Conservation (phyloP, 1,140 invertebrate genomes). For the Druon quercuslanigerum region DNA sequence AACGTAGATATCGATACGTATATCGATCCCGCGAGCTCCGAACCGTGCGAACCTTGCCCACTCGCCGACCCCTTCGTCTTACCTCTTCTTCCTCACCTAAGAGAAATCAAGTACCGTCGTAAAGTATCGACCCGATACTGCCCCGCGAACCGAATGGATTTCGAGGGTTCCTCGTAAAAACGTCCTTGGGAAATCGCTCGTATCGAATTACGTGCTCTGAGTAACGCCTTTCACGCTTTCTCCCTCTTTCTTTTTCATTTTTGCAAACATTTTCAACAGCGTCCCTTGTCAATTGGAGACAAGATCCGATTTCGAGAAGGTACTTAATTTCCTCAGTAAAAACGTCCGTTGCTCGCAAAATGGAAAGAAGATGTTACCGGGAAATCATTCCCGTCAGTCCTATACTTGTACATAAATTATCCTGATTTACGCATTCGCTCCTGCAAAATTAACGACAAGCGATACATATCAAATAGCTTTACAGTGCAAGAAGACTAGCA, state of each 20-base stretch:
- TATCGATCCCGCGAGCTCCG: not conserved
- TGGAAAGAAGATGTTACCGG: constrained; percentile 25
- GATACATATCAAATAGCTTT: constrained; percentile 11
- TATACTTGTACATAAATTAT: constrained; percentile 20
- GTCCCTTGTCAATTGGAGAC: not conserved
- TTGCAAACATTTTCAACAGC: constrained; percentile 6
- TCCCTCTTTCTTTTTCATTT: not conserved
- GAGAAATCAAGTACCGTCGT: constrained; percentile 14
- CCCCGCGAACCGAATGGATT: constrained; percentile 15
- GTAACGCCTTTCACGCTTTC: not conserved
- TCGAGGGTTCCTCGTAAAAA: constrained; percentile 31
- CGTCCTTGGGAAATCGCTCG: constrained; percentile 27
- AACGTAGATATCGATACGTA: constrained; percentile 12
- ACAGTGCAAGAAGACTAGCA: too few relatives aligned
- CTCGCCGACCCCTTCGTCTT: constrained; percentile 45
- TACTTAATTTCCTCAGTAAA: constrained; percentile 21
- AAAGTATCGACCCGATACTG: not conserved
- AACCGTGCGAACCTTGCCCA: constrained; percentile 14
- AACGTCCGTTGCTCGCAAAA: constrained; percentile 5
- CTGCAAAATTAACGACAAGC: constrained; percentile 9
- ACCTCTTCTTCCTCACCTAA: constrained; percentile 31
- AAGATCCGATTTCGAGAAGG: not conserved
- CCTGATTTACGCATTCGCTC: constrained; percentile 18
- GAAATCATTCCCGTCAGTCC: constrained; percentile 9
- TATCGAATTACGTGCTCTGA: constrained; percentile 16